Evolutionary conservation across 2,888 invertebrate genomes (phyloP), one percentile per base, ranked within the genome.

Genomic region (Nymphalis polychloros): DNA sequence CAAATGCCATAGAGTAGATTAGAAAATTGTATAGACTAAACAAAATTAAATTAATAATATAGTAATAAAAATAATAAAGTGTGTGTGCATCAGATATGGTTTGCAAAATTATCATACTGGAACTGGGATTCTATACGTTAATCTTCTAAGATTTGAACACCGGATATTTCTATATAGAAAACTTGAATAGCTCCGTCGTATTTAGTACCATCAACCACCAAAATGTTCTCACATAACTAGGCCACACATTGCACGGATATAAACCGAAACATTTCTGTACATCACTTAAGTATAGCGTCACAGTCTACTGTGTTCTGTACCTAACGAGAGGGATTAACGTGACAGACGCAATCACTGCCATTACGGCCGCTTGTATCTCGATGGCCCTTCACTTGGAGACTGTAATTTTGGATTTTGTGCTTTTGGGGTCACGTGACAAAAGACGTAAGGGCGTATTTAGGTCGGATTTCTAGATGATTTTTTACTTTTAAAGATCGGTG

Each of bases 311-410:
- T 52, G 41, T 41, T 19, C 35, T 55, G 20, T 46, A 31, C 27
- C 5, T 31, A 59, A 52, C 59, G 66, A 60, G 66, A 13, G 23
- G 68, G 59, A 66, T 62, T 75, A 76, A 73, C 76, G 79, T 55
- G 67, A 64, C 61, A 53, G 69, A 59, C 72, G 83, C 81, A 85
- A 85, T 85, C 84, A 85, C 74, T 66, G 72, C 79, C 52, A 66
- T 66, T 53, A 27, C 59, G 19, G 75, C 78, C 70, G 67, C 71
- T 71, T 69, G 74, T 57, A 57, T 71, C 74, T 75, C 74, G 77
- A 70, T 74, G 75, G 74, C 75, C 73, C 77, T 80, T 70, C 72
- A 76, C 73, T 70, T 74, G 71, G 71, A 72, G 71, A 63, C 75
- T 71, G 67, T 72, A 70, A 76, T 76, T 76, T 71, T 64, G 63